Conservation (phyloP, 2,888 invertebrate species). For the Clistopyga incitator region DNA sequence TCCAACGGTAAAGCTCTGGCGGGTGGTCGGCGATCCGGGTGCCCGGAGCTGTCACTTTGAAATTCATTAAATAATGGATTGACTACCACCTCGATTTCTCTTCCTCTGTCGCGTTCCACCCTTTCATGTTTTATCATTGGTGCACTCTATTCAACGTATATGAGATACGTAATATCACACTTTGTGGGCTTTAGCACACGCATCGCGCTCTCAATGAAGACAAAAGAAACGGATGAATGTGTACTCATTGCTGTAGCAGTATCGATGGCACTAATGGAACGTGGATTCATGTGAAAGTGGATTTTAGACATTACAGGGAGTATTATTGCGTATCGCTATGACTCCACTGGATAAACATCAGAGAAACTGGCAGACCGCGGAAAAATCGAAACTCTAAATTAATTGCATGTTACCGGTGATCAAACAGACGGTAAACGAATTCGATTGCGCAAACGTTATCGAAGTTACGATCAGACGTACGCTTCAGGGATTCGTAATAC, state of each 20-base stretch:
- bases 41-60: conserved; percentile 16
- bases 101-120: neutral
- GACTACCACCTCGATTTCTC: conserved; percentile 7
- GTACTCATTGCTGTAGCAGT: neutral
- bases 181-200: neutral
- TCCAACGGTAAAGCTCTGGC: neutral
- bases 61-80: conserved; percentile 44
- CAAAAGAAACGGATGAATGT: neutral
- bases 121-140: conserved; percentile 9
- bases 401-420: neutral
- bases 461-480: conserved; percentile 14
- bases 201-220: neutral
- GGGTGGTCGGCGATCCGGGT: conserved; percentile 1
- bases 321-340: conserved; percentile 22
- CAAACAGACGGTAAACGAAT: conserved; percentile 14
- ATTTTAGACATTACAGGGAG: conserved; percentile 2
- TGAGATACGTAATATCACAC: conserved; percentile 4
- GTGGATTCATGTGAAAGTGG: neutral
- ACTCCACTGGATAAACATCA: conserved; percentile 35
- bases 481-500: conserved; percentile 45
- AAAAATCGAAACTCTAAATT: conserved; percentile 45
- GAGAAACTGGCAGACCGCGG: conserved; percentile 25
- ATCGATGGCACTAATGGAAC: conserved; percentile 7
- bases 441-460: conserved; percentile 49
- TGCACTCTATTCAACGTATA: neutral